Conservation (phyloP, 2,113 vertebrate genomes). For the Paramormyrops kingsleyae region DNA sequence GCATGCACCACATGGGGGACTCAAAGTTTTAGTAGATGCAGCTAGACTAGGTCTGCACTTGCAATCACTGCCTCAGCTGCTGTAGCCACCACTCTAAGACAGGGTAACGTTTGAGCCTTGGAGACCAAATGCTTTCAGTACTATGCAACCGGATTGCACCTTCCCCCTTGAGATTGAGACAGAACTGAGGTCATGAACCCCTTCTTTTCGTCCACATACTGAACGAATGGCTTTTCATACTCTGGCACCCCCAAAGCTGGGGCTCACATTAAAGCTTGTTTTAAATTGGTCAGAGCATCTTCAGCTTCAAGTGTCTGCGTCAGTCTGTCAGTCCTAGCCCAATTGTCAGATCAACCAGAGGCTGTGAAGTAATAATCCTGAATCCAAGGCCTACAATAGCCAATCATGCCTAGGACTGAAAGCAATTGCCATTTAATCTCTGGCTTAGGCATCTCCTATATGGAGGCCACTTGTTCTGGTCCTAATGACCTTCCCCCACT, state of each 20-base stretch:
- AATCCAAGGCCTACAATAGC: not conserved
- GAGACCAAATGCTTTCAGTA: not conserved
- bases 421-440: not conserved
- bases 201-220: not conserved
- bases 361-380: not conserved
- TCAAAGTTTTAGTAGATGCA: not conserved
- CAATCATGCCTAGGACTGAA: not conserved
- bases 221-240: not conserved
- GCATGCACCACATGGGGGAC: not conserved
- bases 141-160: not conserved
- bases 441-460: not conserved
- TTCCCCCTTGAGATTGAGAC: not conserved
- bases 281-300: not conserved
- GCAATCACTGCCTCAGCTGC: not conserved
- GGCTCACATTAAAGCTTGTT: not conserved
- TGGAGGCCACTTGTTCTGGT: not conserved
- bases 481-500: not conserved
- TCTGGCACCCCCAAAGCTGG: not conserved
- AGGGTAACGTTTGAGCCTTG: not conserved
- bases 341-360: not conserved
- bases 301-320: not conserved
- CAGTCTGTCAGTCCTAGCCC: not conserved
- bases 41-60: not conserved
- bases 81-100: not conserved
- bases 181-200: too few relatives aligned